phyloP scores from a whole-genome alignment of 64 coral and sea anemone species.

The Dendronephthya gigantea region DNA sequence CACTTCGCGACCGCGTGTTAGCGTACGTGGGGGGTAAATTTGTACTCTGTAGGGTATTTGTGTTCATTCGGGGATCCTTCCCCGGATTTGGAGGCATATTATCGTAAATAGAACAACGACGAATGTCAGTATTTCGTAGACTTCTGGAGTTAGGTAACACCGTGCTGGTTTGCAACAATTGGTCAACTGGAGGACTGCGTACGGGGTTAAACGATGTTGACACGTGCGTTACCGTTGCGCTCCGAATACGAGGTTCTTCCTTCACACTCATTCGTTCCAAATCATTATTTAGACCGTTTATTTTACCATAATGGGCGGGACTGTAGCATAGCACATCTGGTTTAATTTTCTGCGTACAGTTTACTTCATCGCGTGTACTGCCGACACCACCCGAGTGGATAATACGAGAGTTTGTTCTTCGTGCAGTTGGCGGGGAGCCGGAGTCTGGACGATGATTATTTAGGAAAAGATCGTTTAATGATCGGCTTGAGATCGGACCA shows the following conservation, averaged over 20 bases:
- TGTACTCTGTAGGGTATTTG: neutral
- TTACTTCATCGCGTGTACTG: neutral
- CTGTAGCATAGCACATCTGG: conserved; percentile 80
- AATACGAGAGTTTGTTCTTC: neutral
- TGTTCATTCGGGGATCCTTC: neutral
- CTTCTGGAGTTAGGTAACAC: neutral
- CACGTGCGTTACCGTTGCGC: neutral
- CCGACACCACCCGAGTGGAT: neutral
- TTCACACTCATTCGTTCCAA: neutral
- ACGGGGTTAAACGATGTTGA: neutral
- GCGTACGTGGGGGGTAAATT: neutral
- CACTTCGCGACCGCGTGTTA: neutral
- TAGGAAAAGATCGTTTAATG: neutral
- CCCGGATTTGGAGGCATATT: neutral
- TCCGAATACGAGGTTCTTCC: neutral
- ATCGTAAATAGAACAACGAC: neutral
- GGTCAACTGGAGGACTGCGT: neutral
- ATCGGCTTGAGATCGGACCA: conserved; percentile 5
- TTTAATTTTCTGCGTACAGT: conserved; percentile 80
- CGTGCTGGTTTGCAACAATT: neutral
- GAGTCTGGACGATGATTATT: neutral
- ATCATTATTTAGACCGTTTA: neutral
- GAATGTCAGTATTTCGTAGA: neutral
- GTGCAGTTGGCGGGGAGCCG: neutral
- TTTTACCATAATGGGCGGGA: conserved; percentile 56